Base-by-base conservation (phyloP, 2,113 vertebrate genomes). In the Propithecus coquereli region DNA sequence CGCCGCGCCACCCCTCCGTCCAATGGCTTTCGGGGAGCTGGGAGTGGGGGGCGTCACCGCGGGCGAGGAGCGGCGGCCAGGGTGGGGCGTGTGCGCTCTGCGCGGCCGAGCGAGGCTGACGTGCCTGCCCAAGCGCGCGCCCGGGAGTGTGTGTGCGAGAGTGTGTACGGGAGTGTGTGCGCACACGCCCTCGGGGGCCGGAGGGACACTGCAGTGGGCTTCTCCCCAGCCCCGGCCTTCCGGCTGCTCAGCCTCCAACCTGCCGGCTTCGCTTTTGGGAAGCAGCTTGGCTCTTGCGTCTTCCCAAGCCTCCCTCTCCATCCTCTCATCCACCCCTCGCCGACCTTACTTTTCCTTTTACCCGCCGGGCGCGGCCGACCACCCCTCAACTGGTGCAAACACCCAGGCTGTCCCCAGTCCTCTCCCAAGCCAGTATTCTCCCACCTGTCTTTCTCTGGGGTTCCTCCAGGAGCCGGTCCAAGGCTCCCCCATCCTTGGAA, bases 401-500 rank as follows among this genome's bases (percentile, higher is more conserved):
- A 87, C 93, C 66, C 22, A 76, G 68, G 94, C 94, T 34, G 77
- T 90, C 97, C 93, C 89, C 94, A 90, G 95, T 94, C 91, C 97
- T 66, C 96, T 89, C 94, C 43, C 95, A 95, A 97, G 95, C 98
- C 96, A 94, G 57, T 82, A 68, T 97, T 96, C 98, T 90, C 92
- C 98, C 96, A 96, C 98, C 96, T 98, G 97, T 97, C 98, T 98
- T 98, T 98, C 97, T 95, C 96, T 86, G 96, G 96, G 95, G 97
- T 76, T 95, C 91, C 95, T 97, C 96, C 96, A 77, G 94, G 92
- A 98, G 96, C 96, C 88, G 73, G 96, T 96, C 86, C 97, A 91
- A 59, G 97, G 52, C 98, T 97, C 97, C 52, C 93, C 95, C 96
- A 96, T 93, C 82, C 87, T 97, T 96, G 94, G 97, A 98, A 98